Percentiles rank a stretch among this genome's conserved stretches.
Evolutionary conservation across 2,888 invertebrate species (phyloP).

Genomic region (Smittia aterrima): DNA sequence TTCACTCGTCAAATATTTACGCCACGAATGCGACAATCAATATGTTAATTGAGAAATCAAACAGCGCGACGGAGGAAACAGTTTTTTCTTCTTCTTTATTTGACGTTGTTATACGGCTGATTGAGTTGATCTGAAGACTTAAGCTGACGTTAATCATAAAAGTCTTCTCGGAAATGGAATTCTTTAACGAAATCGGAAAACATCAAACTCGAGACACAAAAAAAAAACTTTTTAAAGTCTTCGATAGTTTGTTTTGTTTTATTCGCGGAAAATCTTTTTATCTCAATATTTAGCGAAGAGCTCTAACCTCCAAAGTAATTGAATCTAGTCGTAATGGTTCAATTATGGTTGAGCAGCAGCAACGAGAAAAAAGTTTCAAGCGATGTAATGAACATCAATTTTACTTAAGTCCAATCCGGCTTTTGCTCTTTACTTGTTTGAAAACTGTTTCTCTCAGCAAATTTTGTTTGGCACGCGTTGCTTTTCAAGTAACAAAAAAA

Average conservation of each 20-base stretch:
- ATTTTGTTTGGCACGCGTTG: slow-evolving; percentile 6
- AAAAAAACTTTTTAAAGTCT: neutral
- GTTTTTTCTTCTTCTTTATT: neutral
- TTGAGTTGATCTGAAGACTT: neutral
- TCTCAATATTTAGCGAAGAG: neutral
- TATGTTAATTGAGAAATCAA: slow-evolving; percentile 38
- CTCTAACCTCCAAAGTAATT: neutral
- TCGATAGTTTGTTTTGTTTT: neutral
- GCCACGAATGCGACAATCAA: slow-evolving; percentile 2
- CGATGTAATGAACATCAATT: slow-evolving; percentile 35
- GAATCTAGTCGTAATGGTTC: slow-evolving; percentile 39
- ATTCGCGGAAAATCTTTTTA: neutral
- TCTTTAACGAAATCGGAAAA: neutral
- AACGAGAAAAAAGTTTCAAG: neutral
- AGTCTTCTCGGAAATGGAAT: neutral
- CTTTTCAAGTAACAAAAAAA: neutral
- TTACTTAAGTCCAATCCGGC: slow-evolving; percentile 26
- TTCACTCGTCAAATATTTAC: slow-evolving; percentile 5
- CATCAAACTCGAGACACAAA: neutral
- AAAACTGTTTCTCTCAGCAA: neutral
- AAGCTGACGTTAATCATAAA: neutral
- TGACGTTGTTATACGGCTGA: neutral
- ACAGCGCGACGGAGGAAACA: neutral
- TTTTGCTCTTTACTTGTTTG: neutral
- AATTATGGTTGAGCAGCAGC: slow-evolving; percentile 26